phyloP scores from a whole-genome alignment of 2,113 vertebrate genomes.

The Sciurus niger region DNA sequence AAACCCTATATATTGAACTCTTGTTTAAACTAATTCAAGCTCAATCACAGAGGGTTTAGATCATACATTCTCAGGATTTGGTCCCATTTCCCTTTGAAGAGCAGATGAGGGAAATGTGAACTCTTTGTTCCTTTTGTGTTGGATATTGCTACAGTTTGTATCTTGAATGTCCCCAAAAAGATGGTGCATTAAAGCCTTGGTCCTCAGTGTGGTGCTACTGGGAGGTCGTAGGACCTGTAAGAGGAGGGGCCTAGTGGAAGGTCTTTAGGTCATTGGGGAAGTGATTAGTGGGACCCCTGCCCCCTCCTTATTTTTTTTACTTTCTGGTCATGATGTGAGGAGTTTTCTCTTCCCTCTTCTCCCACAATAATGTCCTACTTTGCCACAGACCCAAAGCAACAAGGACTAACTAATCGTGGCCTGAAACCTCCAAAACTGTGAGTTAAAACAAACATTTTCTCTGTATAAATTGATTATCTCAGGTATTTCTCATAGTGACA shows the following conservation, averaged over 20 bases:
- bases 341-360: neutral
- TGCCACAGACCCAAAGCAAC: neutral
- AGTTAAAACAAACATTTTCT: neutral
- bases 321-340: neutral
- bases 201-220: neutral
- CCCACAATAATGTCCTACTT: neutral
- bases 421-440: neutral
- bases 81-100: neutral
- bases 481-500: neutral
- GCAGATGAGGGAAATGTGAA: neutral
- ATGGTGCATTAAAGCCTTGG: neutral
- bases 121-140: neutral
- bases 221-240: neutral
- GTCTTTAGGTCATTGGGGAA: neutral
- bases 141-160: too few species aligned
- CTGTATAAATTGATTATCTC: neutral
- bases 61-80: neutral
- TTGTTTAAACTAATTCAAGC: neutral
- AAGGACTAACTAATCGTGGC: neutral
- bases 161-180: neutral
- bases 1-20: neutral
- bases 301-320: neutral
- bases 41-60: neutral
- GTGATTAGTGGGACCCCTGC: too few species aligned
- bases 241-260: neutral